Base-by-base conservation (phyloP, 2,888 invertebrate genomes). In the Griposia aprilina region DNA sequence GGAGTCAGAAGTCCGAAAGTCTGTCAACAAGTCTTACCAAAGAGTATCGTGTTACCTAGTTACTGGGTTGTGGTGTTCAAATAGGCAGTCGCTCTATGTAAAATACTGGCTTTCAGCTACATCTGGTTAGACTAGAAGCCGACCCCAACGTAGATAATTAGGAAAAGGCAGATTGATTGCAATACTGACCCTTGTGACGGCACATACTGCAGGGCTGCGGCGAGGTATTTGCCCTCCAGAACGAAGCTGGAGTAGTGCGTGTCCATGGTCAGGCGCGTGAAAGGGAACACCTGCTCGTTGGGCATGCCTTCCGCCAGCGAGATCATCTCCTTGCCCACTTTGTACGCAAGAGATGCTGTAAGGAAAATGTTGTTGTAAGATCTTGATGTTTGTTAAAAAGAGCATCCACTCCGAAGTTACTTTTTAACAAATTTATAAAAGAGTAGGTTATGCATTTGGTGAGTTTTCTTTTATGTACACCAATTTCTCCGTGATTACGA, bases 281-380 rank as follows among this genome's bases (percentile, higher is more conserved):
- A 98, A 0, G 98, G 98, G 90, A 98, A 98, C 26, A 98, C 97
- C 15, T 96, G 94, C 82, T 98, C 98, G 90, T 98, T 98, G 11
- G 98, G 98, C 97, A 98, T 97, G 0, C 98, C 98, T 86, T 98
- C 98, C 0, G 98, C 98, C 48, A 98, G 92, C 0, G 98, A 98
- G 23, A 98, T 97, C 81, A 96, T 93, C 57, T 94, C 90, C 77
- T 94, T 95, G 57, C 95, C 96, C 62, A 95, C 93, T 76, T 95
- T 96, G 90, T 96, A 97, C 2, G 96, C 92, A 0, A 97, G 91
- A 0, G 93, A 90, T 26, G 96, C 97, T 97, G 92, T 1, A 78
- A 88, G 8, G 57, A 59, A 62, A 41, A n/a, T 48, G 1, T 48
- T 36, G 30, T 8, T 71, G 3, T 30, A 17, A 71, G 45, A 67